These are phyloP conservation scores for Sphenopsis melanotis DNA, from an alignment of 2,797 vertebrate species.

Conservation along the genomic window DNA sequence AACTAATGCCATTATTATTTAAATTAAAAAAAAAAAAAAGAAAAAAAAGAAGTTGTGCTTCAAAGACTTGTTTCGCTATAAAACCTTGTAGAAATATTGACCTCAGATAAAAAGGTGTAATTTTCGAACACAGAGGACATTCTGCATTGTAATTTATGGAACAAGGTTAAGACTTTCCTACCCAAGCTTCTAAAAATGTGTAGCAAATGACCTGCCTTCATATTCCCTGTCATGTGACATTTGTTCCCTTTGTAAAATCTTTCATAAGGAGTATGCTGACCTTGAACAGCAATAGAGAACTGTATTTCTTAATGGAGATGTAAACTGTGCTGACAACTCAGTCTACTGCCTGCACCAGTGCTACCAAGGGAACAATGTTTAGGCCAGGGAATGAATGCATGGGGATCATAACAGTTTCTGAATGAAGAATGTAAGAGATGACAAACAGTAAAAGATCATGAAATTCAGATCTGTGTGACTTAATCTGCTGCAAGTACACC, in stretches of 20 bases:
- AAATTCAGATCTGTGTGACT: constrained; percentile 33
- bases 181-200: neutral
- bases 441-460: constrained; percentile 35
- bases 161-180: constrained; percentile 15
- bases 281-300: constrained; percentile 9
- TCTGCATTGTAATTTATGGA: constrained; percentile 5
- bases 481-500: constrained; percentile 26
- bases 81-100: neutral
- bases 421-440: constrained; percentile 23
- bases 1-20: neutral
- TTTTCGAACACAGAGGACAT: neutral
- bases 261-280: constrained; percentile 11
- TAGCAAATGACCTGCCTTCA: neutral
- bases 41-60: neutral
- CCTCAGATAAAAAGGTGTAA: neutral
- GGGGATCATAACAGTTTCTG: neutral
- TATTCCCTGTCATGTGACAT: neutral
- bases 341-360: neutral
- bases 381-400: neutral
- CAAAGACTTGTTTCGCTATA: neutral
- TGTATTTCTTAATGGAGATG: neutral
- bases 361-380: constrained; percentile 18
- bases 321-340: constrained; percentile 2
- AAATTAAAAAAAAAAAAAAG: neutral
- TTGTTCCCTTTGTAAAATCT: neutral